Base-by-base conservation (phyloP, 2,888 invertebrate species). In the Dolomedes plantarius region DNA sequence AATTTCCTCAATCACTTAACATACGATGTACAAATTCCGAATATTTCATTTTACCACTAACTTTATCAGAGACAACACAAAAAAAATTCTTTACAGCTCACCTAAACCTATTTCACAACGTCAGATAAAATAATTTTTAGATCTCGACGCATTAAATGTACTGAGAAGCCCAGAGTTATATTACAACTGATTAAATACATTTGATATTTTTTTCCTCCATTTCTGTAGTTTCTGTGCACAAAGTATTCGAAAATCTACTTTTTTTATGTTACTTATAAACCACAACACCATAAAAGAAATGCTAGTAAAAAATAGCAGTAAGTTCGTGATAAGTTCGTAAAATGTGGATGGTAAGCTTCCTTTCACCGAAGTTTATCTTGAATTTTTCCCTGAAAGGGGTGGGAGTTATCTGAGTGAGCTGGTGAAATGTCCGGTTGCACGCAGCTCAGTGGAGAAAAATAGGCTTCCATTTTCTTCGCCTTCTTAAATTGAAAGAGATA, bases 271-370 rank as follows among this genome's bases (percentile, higher is more conserved):
- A 56, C 56, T 56, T 56, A 56, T 56, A 56, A 56, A 56, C 56
- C 56, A 56, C 56, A 23, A 23, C 2, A 23, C 56, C 56, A 56
- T 56, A 56, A 56, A 46, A 56, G 56, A 56, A 56, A 56, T 56
- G 56, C 56, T 56, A 56, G 56, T 19, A 56, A 23, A 56, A n/a
- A 56, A 23, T 56, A 56, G 56, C 56, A 6, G 5, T 56, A 56
- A 56, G 19, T 56, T 56, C 56, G 23, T 56, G 56, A 56, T 56
- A 56, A 56, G 56, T 56, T 56, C 56, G 23, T 56, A 56, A 56
- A 56, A 56, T 56, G 56, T 56, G 56, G 56, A 56, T 23, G 56
- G 56, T 56, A 56, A 56, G 11, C 56, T 46, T 46, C 56, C 23
- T 56, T 56, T 23, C 56, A 23, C 23, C 1, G 5, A 23, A 56